Evolutionary conservation across 2,113 vertebrate species (phyloP).

Genomic region (Plestiodon gilberti): DNA sequence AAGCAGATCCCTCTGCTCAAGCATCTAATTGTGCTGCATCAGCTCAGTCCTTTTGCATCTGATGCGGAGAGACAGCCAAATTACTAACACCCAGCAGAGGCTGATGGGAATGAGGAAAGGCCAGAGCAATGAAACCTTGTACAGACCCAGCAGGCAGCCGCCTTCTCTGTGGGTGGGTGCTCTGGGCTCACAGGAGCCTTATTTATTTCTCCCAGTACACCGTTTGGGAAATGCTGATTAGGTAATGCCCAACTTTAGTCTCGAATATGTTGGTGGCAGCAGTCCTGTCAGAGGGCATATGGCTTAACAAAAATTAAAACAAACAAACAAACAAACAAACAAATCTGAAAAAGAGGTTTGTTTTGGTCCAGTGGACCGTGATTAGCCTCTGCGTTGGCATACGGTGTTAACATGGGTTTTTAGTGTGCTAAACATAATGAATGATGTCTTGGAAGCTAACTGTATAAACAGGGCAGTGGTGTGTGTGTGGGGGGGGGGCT

Average conservation of each 20-base stretch:
- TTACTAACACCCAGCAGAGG: too few relatives aligned
- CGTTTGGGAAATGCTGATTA: constrained; percentile 18
- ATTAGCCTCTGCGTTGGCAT: constrained; percentile 43
- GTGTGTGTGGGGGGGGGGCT: constrained; percentile 14
- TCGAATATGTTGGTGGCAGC: constrained; percentile 63
- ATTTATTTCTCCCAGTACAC: neutral
- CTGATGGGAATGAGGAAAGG: too few relatives aligned
- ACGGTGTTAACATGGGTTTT: constrained; percentile 26
- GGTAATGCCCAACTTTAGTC: constrained; percentile 70
- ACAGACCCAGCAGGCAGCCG: neutral
- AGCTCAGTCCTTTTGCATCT: neutral
- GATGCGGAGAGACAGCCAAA: too few relatives aligned
- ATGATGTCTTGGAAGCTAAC: neutral
- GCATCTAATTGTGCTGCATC: neutral
- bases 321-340: too few relatives aligned
- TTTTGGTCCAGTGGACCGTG: constrained; percentile 45
- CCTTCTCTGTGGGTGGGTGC: neutral
- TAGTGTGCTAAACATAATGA: neutral
- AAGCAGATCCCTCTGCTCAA: neutral
- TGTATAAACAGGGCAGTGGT: neutral
- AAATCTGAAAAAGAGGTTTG: constrained; percentile 61
- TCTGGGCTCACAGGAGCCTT: neutral
- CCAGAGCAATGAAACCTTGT: neutral
- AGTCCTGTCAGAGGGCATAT: constrained; percentile 45
- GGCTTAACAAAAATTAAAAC: constrained; percentile 49